Evolutionary conservation across 2,113 vertebrate genomes (phyloP).

Genomic region (Numenius arquata): DNA sequence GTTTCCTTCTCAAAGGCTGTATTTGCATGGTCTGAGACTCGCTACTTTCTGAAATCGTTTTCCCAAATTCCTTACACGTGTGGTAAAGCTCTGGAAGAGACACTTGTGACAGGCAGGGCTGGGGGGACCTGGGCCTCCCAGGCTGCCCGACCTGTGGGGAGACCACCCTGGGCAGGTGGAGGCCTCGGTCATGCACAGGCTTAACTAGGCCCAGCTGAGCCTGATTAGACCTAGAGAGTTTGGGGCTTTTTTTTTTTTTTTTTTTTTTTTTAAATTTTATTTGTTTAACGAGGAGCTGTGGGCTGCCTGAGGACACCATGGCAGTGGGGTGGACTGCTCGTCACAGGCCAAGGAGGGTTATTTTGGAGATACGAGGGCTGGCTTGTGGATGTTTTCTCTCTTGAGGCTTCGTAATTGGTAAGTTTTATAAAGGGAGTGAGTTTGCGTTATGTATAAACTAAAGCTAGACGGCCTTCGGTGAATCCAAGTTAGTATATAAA

Average conservation of each 20-base stretch:
- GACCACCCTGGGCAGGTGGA: background rate
- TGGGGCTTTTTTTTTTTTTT: background rate
- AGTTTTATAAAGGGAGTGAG: background rate
- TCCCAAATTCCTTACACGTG: fast-evolving
- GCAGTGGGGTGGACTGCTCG: fast-evolving
- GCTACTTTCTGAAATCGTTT: background rate
- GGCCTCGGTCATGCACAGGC: background rate
- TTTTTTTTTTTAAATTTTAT: background rate
- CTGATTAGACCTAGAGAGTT: background rate
- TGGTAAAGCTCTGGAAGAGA: background rate
- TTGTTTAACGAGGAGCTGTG: background rate
- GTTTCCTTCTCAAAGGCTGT: background rate
- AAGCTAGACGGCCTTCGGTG: background rate
- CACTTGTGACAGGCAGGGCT: background rate
- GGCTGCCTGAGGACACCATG: background rate
- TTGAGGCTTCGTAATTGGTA: background rate
- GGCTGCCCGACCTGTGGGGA: fast-evolving
- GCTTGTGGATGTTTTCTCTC: background rate
- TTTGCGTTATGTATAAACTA: background rate
- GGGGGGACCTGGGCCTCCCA: background rate
- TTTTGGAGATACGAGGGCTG: background rate
- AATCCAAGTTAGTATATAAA: background rate
- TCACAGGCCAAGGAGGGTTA: background rate
- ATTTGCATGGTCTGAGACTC: background rate
- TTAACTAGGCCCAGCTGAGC: background rate